These are phyloP conservation scores for Tiliacea aurago DNA, from an alignment of 2,888 invertebrate species.

Conservation along the genomic window DNA sequence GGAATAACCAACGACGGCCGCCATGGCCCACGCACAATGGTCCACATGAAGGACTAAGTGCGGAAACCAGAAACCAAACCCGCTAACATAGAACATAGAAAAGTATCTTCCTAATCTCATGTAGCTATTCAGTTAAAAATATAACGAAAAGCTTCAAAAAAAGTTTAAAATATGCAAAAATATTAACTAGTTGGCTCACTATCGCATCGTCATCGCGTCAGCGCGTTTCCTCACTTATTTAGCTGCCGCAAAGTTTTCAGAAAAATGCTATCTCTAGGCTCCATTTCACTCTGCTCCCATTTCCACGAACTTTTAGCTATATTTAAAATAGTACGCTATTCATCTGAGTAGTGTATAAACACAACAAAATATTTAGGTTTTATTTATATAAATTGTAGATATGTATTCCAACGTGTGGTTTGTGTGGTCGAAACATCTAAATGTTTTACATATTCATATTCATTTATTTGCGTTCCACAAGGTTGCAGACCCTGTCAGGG, in stretches of 20 bases:
- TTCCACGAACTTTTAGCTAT: conserved; percentile 26
- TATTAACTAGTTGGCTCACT: conserved; percentile 2
- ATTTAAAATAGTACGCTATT: conserved; percentile 29
- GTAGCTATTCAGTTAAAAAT: not conserved
- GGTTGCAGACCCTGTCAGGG: too few species aligned
- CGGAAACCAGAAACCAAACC: too few species aligned
- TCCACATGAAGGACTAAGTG: too few species aligned
- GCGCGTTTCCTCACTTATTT: conserved; percentile 35
- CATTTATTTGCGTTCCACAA: too few species aligned
- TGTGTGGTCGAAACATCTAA: conserved; percentile 10
- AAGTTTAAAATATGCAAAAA: conserved; percentile 8
- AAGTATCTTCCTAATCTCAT: too few species aligned
- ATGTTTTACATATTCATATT: conserved; percentile 16
- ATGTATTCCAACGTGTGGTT: not conserved
- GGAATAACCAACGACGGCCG: too few species aligned
- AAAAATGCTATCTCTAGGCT: conserved; percentile 57
- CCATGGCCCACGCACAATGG: too few species aligned
- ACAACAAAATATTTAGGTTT: conserved; percentile 27
- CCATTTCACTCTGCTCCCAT: conserved; percentile 43
- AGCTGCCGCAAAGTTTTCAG: conserved; percentile 36
- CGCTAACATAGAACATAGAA: too few species aligned
- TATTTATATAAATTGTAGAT: conserved; percentile 15
- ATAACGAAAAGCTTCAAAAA: not conserved
- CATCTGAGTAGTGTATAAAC: conserved; percentile 1
- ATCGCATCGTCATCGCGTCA: conserved; percentile 17